Conservation (phyloP, 2,797 vertebrate species). For the Sebastes flavidus region DNA sequence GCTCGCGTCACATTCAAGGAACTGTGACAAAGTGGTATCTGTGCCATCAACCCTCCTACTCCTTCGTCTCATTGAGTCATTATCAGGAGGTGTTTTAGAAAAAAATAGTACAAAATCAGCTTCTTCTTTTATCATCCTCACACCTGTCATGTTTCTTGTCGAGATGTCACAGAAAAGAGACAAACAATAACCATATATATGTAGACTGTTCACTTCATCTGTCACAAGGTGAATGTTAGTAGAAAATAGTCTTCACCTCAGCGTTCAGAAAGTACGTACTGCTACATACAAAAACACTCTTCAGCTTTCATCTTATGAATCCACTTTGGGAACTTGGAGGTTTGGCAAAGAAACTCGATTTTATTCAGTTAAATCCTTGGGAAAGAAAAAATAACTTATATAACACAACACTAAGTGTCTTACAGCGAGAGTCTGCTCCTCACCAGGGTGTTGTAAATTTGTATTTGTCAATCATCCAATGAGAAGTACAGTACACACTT, state of each 20-base stretch:
- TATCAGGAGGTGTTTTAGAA: neutral
- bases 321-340: constrained; percentile 6
- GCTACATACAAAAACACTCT: constrained; percentile 7
- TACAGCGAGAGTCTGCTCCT: neutral
- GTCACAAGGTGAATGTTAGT: neutral
- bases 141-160: neutral
- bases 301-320: constrained; percentile 24
- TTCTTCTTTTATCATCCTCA: neutral
- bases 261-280: neutral
- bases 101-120: neutral
- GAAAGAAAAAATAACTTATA: neutral
- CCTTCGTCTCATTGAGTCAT: neutral
- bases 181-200: neutral
- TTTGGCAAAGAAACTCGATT: constrained; percentile 9
- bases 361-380: neutral
- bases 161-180: neutral
- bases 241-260: constrained; percentile 5
- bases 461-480: neutral
- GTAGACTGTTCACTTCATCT: neutral
- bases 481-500: neutral
- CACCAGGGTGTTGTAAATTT: neutral
- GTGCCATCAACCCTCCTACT: neutral
- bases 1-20: neutral
- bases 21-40: neutral
- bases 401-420: neutral